phyloP scores from a whole-genome alignment of 2,113 vertebrate genomes.

The Tupaia chinensis region DNA sequence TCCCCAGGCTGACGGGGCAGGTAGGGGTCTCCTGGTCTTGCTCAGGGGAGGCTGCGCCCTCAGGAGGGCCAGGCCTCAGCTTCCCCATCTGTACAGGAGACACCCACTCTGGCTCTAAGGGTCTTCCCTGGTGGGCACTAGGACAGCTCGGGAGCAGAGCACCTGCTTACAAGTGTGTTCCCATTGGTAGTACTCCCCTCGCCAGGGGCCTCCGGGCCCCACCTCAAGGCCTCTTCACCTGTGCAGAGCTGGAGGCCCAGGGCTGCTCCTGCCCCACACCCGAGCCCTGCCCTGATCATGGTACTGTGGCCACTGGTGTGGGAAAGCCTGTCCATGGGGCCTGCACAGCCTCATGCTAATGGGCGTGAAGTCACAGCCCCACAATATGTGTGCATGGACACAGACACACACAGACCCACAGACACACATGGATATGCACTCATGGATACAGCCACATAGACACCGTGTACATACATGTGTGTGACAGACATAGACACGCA shows the following conservation, averaged over 20 bases:
- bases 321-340: background rate
- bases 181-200: background rate
- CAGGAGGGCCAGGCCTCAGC: background rate
- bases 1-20: background rate
- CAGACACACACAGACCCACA: background rate
- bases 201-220: background rate
- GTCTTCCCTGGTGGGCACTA: background rate
- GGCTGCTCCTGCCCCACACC: background rate
- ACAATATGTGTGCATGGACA: background rate
- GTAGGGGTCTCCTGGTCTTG: background rate
- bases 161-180: fast-evolving
- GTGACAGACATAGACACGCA: background rate
- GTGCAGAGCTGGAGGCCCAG: background rate
- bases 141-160: background rate
- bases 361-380: background rate
- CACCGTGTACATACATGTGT: background rate
- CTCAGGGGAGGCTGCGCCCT: background rate
- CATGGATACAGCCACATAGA: background rate
- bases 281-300: background rate
- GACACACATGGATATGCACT: background rate
- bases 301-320: background rate
- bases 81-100: background rate
- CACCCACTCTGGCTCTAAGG: too few relatives aligned
- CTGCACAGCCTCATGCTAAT: background rate
- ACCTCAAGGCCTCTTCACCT: background rate